A percentile compares a stretch with the other conserved stretches of the same genome.
Conservation (phyloP, 1,140 invertebrate species). For the Orchestia grillus region DNA sequence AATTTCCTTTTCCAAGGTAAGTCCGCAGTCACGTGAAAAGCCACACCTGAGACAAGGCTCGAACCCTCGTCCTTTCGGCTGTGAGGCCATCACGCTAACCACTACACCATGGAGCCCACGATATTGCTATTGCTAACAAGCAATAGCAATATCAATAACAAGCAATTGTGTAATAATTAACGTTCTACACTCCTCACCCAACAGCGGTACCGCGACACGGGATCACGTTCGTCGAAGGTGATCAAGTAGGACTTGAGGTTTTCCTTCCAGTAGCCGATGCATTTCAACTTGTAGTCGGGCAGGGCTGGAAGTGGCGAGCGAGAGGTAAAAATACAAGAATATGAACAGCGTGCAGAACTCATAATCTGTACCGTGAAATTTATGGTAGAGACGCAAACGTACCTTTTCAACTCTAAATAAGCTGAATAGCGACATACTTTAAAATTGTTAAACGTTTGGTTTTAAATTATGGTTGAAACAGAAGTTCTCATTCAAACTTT, state of each 20-base stretch:
- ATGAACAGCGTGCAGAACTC: neutral
- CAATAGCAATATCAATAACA: too few relatives aligned
- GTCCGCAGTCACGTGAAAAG: too few relatives aligned
- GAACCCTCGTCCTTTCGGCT: too few relatives aligned
- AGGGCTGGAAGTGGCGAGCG: conserved; percentile 76
- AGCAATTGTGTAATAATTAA: too few relatives aligned
- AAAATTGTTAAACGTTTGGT: too few relatives aligned
- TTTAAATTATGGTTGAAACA: too few relatives aligned
- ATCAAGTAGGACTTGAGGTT: conserved; percentile 97
- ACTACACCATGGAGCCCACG: too few relatives aligned
- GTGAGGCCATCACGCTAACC: too few relatives aligned
- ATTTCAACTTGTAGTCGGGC: conserved; percentile 95
- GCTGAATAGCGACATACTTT: neutral
- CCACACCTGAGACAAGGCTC: too few relatives aligned
- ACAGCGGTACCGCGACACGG: conserved; percentile 94
- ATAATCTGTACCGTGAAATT: neutral
- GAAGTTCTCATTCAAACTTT: too few relatives aligned
- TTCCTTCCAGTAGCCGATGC: conserved; percentile 98
- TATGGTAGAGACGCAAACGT: neutral
- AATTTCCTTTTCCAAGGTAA: too few relatives aligned
- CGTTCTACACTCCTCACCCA: conserved; percentile 78
- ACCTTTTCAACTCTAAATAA: neutral
- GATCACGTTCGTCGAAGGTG: conserved; percentile 96
- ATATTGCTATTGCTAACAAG: too few relatives aligned
- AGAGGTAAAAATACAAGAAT: neutral